Evolutionary conservation across 2,888 invertebrate species (phyloP).

Genomic region (Chaitophorus viminalis): DNA sequence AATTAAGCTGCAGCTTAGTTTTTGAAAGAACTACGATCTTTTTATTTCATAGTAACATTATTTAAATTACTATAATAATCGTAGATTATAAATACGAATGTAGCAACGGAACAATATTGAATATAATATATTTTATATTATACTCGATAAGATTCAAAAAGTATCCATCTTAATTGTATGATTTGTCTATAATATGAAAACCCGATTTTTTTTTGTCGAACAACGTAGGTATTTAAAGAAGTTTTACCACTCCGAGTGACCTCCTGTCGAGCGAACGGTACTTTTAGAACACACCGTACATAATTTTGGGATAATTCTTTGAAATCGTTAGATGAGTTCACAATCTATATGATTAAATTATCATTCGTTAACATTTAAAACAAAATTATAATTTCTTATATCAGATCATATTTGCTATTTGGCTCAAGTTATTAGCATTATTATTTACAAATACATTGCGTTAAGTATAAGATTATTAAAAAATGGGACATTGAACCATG

Average conservation of each 20-base stretch:
- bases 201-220: constrained; percentile 30
- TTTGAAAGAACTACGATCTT: background rate
- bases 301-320: constrained; percentile 35
- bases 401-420: background rate
- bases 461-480: background rate
- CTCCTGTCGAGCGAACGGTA: constrained; percentile 55
- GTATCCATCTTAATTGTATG: background rate
- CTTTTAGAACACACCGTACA: constrained; percentile 47
- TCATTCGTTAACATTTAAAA: background rate
- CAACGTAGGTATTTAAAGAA: constrained; percentile 31
- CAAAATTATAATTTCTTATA: constrained; percentile 10
- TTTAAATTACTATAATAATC: background rate
- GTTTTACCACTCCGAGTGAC: constrained; percentile 56
- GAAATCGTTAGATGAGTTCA: background rate
- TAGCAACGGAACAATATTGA: background rate
- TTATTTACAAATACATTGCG: background rate
- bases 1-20: background rate
- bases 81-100: background rate
- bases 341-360: constrained; percentile 18
- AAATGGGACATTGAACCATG: constrained; percentile 25
- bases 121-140: too few relatives aligned
- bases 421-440: background rate
- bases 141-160: constrained; percentile 4
- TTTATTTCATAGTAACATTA: background rate
- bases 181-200: constrained; percentile 5